These are phyloP conservation scores for Morpho achilles DNA, from an alignment of 2,888 invertebrate genomes.

Conservation along the genomic window DNA sequence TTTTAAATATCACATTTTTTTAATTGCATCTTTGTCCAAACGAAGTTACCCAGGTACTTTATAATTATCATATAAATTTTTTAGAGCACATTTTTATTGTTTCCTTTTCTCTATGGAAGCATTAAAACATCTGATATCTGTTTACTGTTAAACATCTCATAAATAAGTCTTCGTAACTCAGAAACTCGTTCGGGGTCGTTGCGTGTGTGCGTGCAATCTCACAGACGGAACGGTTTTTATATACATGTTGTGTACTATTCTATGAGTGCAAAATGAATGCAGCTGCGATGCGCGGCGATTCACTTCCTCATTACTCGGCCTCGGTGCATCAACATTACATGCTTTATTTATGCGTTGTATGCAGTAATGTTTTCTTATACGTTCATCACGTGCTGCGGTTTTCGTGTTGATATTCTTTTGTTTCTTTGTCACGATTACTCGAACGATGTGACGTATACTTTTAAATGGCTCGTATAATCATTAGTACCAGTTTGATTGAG, in stretches of 20 bases:
- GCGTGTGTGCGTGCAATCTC: slow-evolving; percentile 16
- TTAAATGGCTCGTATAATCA: too few species aligned
- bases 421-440: background rate
- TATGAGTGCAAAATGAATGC: slow-evolving; percentile 53
- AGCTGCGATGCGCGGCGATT: slow-evolving; percentile 47
- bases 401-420: background rate
- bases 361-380: background rate
- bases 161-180: slow-evolving; percentile 38
- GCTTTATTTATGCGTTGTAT: slow-evolving; percentile 1
- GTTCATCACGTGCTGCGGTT: slow-evolving; percentile 1
- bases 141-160: slow-evolving; percentile 41
- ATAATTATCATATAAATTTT: slow-evolving; percentile 27
- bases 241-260: slow-evolving; percentile 34
- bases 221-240: slow-evolving; percentile 23
- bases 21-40: too few species aligned
- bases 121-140: slow-evolving; percentile 30
- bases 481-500: too few species aligned
- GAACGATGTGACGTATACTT: too few species aligned
- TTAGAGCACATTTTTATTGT: slow-evolving; percentile 25
- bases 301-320: slow-evolving; percentile 50
- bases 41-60: slow-evolving; percentile 7
- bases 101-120: slow-evolving; percentile 21
- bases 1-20: too few species aligned
- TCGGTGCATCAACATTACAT: slow-evolving; percentile 33
- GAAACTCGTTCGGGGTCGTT: slow-evolving; percentile 43